A percentile compares a stretch with the other conserved stretches of the same genome.
Evolutionary conservation across 2,888 invertebrate genomes (phyloP).

Genomic region (Tholera decimalis): DNA sequence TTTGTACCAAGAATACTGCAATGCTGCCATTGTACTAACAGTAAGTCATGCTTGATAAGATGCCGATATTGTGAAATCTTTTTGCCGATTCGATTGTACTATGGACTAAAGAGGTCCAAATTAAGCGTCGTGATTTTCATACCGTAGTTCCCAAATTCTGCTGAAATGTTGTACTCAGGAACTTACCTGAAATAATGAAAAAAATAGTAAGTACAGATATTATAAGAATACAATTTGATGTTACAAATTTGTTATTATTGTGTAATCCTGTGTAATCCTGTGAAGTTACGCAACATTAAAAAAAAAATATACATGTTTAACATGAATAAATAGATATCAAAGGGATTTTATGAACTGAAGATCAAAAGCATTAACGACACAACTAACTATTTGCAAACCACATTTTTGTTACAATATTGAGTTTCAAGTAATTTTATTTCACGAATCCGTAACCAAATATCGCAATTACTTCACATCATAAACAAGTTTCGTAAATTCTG

Average conservation of each 20-base stretch:
- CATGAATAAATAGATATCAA: neutral
- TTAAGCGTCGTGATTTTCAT: too few relatives aligned
- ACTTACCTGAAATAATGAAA: conserved; percentile 50
- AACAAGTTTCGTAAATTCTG: conserved; percentile 49
- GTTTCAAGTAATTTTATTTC: conserved; percentile 54
- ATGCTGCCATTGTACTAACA: too few relatives aligned
- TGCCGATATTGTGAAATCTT: too few relatives aligned
- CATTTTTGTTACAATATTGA: conserved; percentile 39
- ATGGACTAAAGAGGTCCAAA: too few relatives aligned
- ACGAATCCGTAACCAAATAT: conserved; percentile 55
- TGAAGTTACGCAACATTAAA: too few relatives aligned
- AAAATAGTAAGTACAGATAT: neutral
- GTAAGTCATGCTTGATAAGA: too few relatives aligned
- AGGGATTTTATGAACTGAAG: neutral
- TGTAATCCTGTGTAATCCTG: neutral
- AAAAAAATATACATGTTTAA: neutral
- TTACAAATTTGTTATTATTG: neutral
- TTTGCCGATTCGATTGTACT: too few relatives aligned
- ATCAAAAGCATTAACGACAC: too few relatives aligned
- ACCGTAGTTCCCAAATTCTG: too few relatives aligned
- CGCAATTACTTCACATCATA: conserved; percentile 57
- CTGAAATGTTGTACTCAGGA: neutral
- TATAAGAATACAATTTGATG: neutral
- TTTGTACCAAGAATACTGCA: too few relatives aligned
- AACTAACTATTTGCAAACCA: conserved; percentile 12